Evolutionary conservation across 2,113 vertebrate species (phyloP), one percentile per base, ranked within the genome.

Genomic region (Solea solea): DNA sequence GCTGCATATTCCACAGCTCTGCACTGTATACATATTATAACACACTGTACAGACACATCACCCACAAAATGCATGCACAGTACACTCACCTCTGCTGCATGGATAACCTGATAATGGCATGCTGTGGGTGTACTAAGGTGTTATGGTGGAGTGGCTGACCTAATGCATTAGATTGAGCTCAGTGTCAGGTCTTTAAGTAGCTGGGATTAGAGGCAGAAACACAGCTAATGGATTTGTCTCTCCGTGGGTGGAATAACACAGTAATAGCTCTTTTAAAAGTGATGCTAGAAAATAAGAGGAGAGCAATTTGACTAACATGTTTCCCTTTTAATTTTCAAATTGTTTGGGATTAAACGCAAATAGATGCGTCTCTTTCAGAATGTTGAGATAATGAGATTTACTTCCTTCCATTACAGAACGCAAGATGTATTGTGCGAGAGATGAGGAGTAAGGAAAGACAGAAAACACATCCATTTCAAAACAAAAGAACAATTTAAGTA

Each of bases 181-280:
- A 83, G 85, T 87, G 89, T 88, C 87, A 82, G 90, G 86, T 91
- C 88, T 90, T 92, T 92, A 89, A 91, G 89, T 90, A 91, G 83
- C 83, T 80, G 65, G 86, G 88, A 89, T 90, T 87, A 91, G 73
- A 90, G 72, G 76, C 78, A 88, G 89, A 88, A 82, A 88, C 89
- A 86, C 84, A 86, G 89, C 89, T 92, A 92, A 92, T 92, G 91
- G 89, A 89, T 87, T 78, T 84, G 72, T 83, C 79, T 89, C 66
- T 87, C 64, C 44, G 86, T 90, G 88, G 89, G 88, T 81, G 88
- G 89, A 88, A 90, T 88, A 91, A 88, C 72, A 82, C 68, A 53
- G 60, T 67, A 50, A 86, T 65, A 81, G 71, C 57, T 74, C 44
- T 78, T 74, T 88, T 81, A 75, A 80, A 89, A 86, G 71, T 49